Evolutionary conservation across 1,140 invertebrate species (phyloP).

Genomic region (Atta colombica): DNA sequence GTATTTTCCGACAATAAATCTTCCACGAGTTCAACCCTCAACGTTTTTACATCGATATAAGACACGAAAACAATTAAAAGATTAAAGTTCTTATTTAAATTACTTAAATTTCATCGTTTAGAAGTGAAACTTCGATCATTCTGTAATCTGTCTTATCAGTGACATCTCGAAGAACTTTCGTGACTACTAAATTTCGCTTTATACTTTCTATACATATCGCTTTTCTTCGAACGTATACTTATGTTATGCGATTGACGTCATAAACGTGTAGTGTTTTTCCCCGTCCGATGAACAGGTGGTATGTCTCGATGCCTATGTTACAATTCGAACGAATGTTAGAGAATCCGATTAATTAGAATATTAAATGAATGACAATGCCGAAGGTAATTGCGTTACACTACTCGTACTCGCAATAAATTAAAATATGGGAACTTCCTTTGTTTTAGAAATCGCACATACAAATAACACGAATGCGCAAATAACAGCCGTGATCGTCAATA

Average conservation of each 20-base stretch:
- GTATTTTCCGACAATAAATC: neutral
- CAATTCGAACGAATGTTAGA: neutral
- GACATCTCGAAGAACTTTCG: neutral
- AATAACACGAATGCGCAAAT: neutral
- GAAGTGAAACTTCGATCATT: neutral
- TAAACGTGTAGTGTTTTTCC: neutral
- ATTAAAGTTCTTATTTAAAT: neutral
- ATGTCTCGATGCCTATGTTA: neutral
- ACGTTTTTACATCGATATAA: neutral
- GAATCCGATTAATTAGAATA: neutral
- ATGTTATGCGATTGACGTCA: slow-evolving; percentile 27
- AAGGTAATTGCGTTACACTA: neutral
- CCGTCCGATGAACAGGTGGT: neutral
- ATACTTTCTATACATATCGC: neutral
- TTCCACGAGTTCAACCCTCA: neutral
- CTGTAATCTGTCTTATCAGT: neutral
- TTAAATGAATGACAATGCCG: neutral
- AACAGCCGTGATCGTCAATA: neutral
- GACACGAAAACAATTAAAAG: neutral
- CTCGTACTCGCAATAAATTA: neutral
- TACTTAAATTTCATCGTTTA: neutral
- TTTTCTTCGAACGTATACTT: slow-evolving; percentile 10
- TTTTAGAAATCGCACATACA: neutral
- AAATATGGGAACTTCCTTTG: slow-evolving; percentile 9
- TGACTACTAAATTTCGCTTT: slow-evolving; percentile 5